phyloP scores from a whole-genome alignment of 53 echinoderm and acorn worm species.

The Mesocentrotus franciscanus region DNA sequence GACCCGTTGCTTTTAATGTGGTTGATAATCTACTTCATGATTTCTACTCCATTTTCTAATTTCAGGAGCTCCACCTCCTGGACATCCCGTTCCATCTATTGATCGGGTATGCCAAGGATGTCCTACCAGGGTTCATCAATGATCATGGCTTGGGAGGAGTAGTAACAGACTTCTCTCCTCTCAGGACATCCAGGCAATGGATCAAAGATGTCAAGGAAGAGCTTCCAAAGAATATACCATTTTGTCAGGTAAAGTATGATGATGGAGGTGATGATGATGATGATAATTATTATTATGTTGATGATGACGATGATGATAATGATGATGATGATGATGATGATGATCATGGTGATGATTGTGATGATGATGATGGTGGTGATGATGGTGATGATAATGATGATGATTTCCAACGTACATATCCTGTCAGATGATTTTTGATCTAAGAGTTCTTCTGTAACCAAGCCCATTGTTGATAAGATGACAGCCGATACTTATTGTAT shows the following conservation, averaged over 20 bases:
- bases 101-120: constrained; percentile 78
- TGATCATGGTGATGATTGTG: background rate
- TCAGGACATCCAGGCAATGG: constrained; percentile 74
- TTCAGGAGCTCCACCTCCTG: constrained; percentile 74
- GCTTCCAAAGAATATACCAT: constrained; percentile 71
- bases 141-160: constrained; percentile 78
- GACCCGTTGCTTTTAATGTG: too few species aligned
- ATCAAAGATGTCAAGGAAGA: constrained; percentile 69
- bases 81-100: constrained; percentile 88
- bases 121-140: constrained; percentile 80
- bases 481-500: too few species aligned
- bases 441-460: too few species aligned
- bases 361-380: background rate
- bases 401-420: background rate
- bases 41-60: background rate
- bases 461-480: too few species aligned
- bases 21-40: too few species aligned
- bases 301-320: background rate
- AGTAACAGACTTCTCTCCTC: constrained; percentile 84
- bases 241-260: constrained; percentile 76
- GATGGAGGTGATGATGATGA: background rate
- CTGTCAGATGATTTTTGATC: too few species aligned
- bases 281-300: background rate
- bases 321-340: background rate
- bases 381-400: background rate